Percentiles rank a stretch among this genome's conserved stretches.
Evolutionary conservation across 2,113 vertebrate genomes (phyloP).

Genomic region (Solea solea): DNA sequence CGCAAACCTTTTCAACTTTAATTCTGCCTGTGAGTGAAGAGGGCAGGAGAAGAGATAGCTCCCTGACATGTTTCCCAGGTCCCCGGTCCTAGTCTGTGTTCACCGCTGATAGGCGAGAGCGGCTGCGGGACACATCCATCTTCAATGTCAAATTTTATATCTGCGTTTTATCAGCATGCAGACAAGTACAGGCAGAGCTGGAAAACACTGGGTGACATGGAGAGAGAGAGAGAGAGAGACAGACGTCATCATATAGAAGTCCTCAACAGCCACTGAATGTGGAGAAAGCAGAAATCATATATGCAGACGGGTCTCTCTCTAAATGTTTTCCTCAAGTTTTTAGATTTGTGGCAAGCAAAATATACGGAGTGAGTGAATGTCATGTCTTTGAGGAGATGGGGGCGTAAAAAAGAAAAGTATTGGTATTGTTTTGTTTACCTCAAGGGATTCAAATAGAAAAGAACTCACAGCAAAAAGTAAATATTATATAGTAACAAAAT

Average conservation of each 20-base stretch:
- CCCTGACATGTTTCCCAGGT: slow-evolving; percentile 50
- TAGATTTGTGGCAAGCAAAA: slow-evolving; percentile 1
- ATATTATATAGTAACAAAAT: too few species aligned
- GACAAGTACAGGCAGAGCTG: slow-evolving; percentile 42
- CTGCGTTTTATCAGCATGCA: slow-evolving; percentile 63
- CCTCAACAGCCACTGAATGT: neutral
- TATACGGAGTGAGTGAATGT: slow-evolving; percentile 4
- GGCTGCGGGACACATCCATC: slow-evolving; percentile 66
- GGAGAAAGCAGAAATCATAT: slow-evolving; percentile 27
- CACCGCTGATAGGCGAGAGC: slow-evolving; percentile 52
- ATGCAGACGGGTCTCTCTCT: slow-evolving; percentile 18
- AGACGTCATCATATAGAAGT: slow-evolving; percentile 25
- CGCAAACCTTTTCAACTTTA: slow-evolving; percentile 36
- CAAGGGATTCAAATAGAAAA: slow-evolving; percentile 20
- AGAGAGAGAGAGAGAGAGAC: slow-evolving; percentile 16
- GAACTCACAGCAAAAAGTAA: neutral
- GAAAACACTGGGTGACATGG: slow-evolving; percentile 24
- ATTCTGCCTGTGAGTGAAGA: slow-evolving; percentile 38
- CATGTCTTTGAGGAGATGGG: slow-evolving; percentile 21
- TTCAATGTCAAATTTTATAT: slow-evolving; percentile 66
- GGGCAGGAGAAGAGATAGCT: slow-evolving; percentile 46
- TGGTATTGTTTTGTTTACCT: neutral
- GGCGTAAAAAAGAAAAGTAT: neutral
- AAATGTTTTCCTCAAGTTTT: slow-evolving; percentile 8
- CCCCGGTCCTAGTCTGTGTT: slow-evolving; percentile 48